Base-by-base conservation (phyloP, 2,113 vertebrate genomes). In the Nanger granti region DNA sequence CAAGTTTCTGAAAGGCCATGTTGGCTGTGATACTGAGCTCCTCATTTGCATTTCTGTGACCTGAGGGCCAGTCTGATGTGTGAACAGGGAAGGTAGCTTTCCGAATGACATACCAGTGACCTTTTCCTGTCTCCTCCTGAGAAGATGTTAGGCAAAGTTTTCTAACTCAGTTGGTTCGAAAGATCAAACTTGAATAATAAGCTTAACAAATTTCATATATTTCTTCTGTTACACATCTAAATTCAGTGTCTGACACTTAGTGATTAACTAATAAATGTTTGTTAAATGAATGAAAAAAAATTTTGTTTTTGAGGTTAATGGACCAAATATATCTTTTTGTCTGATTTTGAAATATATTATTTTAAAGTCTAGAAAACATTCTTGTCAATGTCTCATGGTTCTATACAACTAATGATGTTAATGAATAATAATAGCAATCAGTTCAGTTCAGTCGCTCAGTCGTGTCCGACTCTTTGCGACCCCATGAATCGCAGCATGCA, bases 31-130 rank as follows among this genome's bases (percentile, higher is more conserved):
- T 85, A 80, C 47, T 10, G 52, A 90, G 79, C 47, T 76, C 18
- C 52, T 92, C 49, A 62, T 91, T 79, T 93, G 82, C 88, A 55
- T 95, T 95, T 96, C 64, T 76, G 64, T 73, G 93, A 97, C 91
- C 91, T 0, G 3, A 94, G 93, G 73, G 64, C 86, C 87, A 5
- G 7, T 95, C 20, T 60, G 44, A 44, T 95, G 86, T 93, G 28
- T 82, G 73, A 92, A 92, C 59, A 79, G 41, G 31, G 62, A 94
- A 87, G 44, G 62, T 47, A 54, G 37, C 96, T 95, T 95, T 60
- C 73, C 0, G 0, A 79, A 37, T 29, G 57, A 41, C 4, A 22
- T 37, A 49, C 8, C 62, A 20, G 8, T 0, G 13, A 85, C 66
- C 47, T 96, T 97, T 93, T 54, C 37, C 80, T 52, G 15, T 60